These are phyloP conservation scores for Triplophysa bombifrons DNA, from an alignment of 2,797 vertebrate species.

Conservation along the genomic window DNA sequence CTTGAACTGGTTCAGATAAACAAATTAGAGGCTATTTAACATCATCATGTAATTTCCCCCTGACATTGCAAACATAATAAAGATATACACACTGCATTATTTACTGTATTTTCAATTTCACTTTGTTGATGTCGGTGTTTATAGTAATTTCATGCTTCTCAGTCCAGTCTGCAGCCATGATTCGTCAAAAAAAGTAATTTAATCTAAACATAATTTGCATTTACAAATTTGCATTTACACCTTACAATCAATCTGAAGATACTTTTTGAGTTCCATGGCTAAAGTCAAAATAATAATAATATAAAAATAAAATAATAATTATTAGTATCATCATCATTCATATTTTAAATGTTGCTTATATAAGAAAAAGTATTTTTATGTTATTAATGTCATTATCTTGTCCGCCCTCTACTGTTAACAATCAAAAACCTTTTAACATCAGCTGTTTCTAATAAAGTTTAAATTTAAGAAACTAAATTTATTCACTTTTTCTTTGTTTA, in stretches of 20 bases:
- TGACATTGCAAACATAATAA: not conserved
- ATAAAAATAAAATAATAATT: too few species aligned
- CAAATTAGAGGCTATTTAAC: not conserved
- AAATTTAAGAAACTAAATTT: too few species aligned
- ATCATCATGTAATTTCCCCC: not conserved
- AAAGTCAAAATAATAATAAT: too few species aligned
- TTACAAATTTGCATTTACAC: not conserved
- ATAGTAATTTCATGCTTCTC: not conserved
- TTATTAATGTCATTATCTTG: too few species aligned
- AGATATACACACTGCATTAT: not conserved
- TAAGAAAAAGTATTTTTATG: too few species aligned
- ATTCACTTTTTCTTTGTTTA: too few species aligned
- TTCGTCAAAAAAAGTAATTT: not conserved
- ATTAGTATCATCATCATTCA: too few species aligned
- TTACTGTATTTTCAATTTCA: not conserved
- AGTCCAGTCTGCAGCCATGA: not conserved
- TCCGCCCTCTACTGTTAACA: too few species aligned
- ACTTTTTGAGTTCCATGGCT: not conserved
- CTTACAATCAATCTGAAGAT: not conserved
- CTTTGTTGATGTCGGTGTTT: not conserved
- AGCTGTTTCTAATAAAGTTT: too few species aligned
- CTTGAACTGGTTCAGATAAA: not conserved
- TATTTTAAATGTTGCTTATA: too few species aligned
- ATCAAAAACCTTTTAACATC: too few species aligned
- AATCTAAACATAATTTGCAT: not conserved